Evolutionary conservation across 2,797 vertebrate species (phyloP).

Genomic region (Amblyraja radiata): DNA sequence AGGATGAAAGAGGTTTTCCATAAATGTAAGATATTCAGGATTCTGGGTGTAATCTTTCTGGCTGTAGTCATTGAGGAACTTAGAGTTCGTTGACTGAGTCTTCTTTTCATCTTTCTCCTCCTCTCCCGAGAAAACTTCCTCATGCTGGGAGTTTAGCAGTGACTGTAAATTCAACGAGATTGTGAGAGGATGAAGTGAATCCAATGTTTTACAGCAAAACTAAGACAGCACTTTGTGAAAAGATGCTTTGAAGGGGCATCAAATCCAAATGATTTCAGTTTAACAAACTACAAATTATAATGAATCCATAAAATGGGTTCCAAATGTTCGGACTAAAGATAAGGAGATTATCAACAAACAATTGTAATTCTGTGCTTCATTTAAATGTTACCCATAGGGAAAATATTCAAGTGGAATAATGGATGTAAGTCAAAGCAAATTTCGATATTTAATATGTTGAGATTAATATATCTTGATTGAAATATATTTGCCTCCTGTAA

Average conservation of each 20-base stretch:
- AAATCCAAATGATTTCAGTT: background rate
- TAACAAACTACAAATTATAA: slow-evolving; percentile 12
- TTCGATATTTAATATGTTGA: background rate
- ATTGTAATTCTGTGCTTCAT: background rate
- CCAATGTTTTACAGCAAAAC: background rate
- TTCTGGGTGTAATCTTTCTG: slow-evolving; percentile 55
- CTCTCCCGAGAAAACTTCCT: slow-evolving; percentile 54
- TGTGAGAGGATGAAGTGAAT: no score
- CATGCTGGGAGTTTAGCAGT: slow-evolving; percentile 57
- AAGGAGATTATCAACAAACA: background rate
- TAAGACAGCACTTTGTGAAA: background rate
- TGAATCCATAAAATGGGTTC: background rate
- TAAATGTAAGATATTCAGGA: slow-evolving; percentile 69
- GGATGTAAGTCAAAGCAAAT: background rate
- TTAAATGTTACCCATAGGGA: background rate
- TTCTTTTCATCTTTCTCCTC: slow-evolving; percentile 72
- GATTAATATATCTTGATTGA: background rate
- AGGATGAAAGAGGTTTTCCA: slow-evolving; percentile 75
- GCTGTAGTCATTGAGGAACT: slow-evolving; percentile 34
- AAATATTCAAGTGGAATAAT: background rate
- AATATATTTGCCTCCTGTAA: background rate
- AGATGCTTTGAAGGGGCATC: background rate
- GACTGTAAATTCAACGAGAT: slow-evolving; percentile 52
- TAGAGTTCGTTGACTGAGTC: slow-evolving; percentile 53
- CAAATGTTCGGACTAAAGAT: background rate